Evolutionary conservation across 1,140 invertebrate species (phyloP), one percentile per base, ranked within the genome.

Genomic region (Aleiodes sp.): DNA sequence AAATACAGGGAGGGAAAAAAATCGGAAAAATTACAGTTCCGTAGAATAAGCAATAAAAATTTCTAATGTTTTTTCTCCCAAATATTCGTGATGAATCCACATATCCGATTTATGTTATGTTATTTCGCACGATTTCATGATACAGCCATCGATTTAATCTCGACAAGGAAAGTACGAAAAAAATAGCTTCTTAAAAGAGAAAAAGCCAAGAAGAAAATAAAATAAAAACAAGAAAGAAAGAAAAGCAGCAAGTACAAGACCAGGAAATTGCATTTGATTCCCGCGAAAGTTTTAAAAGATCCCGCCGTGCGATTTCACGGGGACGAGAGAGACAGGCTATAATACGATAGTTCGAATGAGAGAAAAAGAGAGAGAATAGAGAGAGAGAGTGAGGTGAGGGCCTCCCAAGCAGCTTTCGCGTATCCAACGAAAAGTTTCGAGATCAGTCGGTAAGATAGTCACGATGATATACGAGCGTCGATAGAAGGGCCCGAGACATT

Each of bases 381-480:
- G 21, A 29, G 14, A 28, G 21, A 31, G 26, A 12, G 12, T 29
- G 56, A 33, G 37, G 39, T 39, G 52, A 60, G 29, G 65, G 65
- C 35, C 66, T 29, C 65, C 19, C 14, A 46, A 68, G 57, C 66
- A 69, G 59, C 67, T 63, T 63, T 69, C 4, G 19, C 60, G 67
- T 69, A 69, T 69, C 67, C 60, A 69, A 69, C 60, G 35, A 62
- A 80, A 80, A 81, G 75, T 82, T 79, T 75, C 71, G 73, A 80
- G 81, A 82, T 80, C 75, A 75, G 71, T 75, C 65, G 64, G 71
- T 72, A 80, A 82, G 75, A 78, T 82, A 83, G 78, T 74, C 80
- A 75, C 76, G 80, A 84, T 85, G 83, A 85, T 85, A 82, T 84
- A 85, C 72, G 80, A 78, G 76, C 73, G 75, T 76, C 78, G 82